Base-by-base conservation (phyloP, 2,113 vertebrate genomes). In the Rhegmatorhina hoffmannsi region DNA sequence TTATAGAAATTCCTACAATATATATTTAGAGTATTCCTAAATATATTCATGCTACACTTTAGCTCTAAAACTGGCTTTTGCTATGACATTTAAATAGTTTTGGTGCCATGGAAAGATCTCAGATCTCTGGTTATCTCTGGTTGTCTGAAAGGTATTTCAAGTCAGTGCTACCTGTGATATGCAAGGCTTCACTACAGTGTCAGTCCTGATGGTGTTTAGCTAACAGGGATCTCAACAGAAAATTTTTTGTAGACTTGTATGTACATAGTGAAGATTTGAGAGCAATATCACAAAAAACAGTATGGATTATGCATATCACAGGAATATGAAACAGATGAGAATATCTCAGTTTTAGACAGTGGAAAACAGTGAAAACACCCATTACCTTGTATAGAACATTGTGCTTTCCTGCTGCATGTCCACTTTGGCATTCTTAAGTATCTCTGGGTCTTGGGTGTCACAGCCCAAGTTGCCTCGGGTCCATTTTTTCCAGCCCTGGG, bases 351-450 rank as follows among this genome's bases (percentile, higher is more conserved):
- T 52, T 73, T 64, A 53, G 62, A 29, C 9, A 18, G 5, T 44
- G 7, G 8, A 64, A 75, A 70, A 47, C 12, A 44, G 15, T 16
- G 2, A 55, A 75, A 87, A 53, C 75, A 64, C 17, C 17, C 6
- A 31, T 73, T 74, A 58, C 10, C 59, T 74, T 38, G 6, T 38
- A 12, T 34, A 43, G 18, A 23, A 38, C 29, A 10, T 89, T 62
- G 11, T 0, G 1, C 8, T 21, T 86, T 90, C 74, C 31, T 64
- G 28, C 44, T 55, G 7, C 17, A 5, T 0, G 0, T 55, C 17
- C 25, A 58, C 24, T 79, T 90, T 66, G 11, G 26, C 10, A 7
- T 10, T 59, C 23, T 17, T 10, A 36, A 38, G 26, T n/a, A 28
- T 25, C 20, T 7, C 40, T 66, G 46, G 11, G 21, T 38, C 81